phyloP scores from a whole-genome alignment of 2,888 invertebrate genomes.

The Synanthedon tipuliformis region DNA sequence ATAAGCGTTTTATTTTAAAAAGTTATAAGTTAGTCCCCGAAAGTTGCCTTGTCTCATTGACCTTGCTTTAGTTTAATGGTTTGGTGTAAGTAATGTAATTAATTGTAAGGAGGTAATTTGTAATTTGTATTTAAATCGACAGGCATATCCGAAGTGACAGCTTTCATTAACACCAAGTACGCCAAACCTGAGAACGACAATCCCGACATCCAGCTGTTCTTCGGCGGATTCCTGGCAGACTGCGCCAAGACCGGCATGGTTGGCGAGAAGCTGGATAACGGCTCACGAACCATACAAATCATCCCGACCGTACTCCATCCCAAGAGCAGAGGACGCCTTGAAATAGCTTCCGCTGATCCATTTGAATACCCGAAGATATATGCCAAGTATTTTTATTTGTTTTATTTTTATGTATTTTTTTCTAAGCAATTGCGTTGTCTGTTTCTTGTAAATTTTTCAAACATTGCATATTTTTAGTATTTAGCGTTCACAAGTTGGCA shows the following conservation, averaged over 20 bases:
- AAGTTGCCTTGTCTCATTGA: too few species aligned
- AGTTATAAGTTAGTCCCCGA: too few species aligned
- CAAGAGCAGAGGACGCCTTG: conserved; percentile 83
- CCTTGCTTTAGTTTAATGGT: too few species aligned
- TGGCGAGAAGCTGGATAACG: conserved; percentile 79
- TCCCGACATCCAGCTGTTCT: conserved; percentile 89
- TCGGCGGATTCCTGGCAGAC: conserved; percentile 87
- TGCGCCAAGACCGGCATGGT: conserved; percentile 89
- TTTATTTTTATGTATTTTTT: background rate
- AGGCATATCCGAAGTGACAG: conserved; percentile 88
- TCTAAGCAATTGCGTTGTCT: too few species aligned
- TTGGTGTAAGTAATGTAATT: too few species aligned
- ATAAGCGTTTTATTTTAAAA: too few species aligned
- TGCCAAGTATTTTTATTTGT: too few species aligned
- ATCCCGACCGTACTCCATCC: conserved; percentile 88
- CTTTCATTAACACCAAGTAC: conserved; percentile 83
- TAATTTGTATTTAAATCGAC: conserved; percentile 6
- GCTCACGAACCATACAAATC: conserved; percentile 76
- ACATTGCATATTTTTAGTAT: too few species aligned
- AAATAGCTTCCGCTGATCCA: conserved; percentile 82
- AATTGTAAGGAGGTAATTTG: too few species aligned
- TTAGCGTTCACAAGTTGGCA: too few species aligned
- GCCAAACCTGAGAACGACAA: conserved; percentile 79
- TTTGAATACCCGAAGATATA: conserved; percentile 85
- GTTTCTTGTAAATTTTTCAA: too few species aligned